Evolutionary conservation across 2,113 vertebrate species (phyloP).

Genomic region (Campylomormyrus numenius): DNA sequence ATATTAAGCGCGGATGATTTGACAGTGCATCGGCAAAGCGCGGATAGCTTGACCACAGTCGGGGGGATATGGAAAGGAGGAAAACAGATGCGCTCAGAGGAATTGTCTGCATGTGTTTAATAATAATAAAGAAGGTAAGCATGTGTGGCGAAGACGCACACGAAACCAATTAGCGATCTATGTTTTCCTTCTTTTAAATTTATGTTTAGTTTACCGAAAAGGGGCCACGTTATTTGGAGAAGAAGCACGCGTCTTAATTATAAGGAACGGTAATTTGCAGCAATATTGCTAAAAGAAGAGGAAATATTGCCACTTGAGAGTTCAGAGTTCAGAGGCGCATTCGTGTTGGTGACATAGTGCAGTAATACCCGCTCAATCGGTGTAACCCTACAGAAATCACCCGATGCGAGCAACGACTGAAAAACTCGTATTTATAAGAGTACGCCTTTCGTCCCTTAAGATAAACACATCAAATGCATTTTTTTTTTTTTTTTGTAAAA

Average conservation of each 20-base stretch:
- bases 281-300: not conserved
- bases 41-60: not conserved
- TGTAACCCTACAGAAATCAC: not conserved
- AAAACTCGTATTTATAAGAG: not conserved
- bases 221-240: not conserved
- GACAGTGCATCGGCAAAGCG: not conserved
- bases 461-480: not conserved
- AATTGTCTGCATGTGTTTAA: not conserved
- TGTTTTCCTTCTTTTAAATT: not conserved
- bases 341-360: not conserved
- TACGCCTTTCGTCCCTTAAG: not conserved
- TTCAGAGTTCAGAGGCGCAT: not conserved
- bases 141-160: not conserved
- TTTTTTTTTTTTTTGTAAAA: not conserved
- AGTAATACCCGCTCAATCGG: not conserved
- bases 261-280: not conserved
- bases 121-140: not conserved
- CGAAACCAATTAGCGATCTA: not conserved
- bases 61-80: conserved; percentile 10
- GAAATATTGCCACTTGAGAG: not conserved
- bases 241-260: not conserved
- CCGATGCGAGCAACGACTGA: not conserved
- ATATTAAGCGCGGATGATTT: not conserved
- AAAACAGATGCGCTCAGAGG: not conserved
- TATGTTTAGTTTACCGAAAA: not conserved